Percentiles rank a stretch among this genome's conserved stretches.
Evolutionary conservation across 2,888 invertebrate genomes (phyloP).

Genomic region (Penaeus monodon): DNA sequence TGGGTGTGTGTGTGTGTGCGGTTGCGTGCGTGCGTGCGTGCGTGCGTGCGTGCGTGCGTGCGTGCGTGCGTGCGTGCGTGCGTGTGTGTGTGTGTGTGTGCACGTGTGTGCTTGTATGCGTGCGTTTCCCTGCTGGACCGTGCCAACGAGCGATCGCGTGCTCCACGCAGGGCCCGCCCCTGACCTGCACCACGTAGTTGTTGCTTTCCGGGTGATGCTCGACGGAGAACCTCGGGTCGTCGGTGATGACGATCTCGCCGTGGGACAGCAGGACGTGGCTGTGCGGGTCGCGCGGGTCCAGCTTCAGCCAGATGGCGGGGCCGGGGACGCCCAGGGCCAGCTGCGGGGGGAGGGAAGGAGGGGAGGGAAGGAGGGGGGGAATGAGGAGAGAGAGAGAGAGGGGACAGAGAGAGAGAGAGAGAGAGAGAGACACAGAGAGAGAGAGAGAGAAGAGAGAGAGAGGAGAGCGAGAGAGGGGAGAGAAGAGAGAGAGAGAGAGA

Average conservation of each 20-base stretch:
- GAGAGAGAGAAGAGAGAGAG: neutral
- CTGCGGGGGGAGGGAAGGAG: slow-evolving; percentile 66
- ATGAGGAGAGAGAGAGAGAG: neutral
- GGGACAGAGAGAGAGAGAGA: neutral
- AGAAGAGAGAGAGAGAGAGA: neutral
- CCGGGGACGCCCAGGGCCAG: slow-evolving; percentile 46
- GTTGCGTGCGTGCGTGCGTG: no score
- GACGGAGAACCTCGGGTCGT: slow-evolving; percentile 57
- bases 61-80: no score
- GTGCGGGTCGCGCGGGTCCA: slow-evolving; percentile 58
- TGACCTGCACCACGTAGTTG: slow-evolving; percentile 57
- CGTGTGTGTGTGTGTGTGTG: no score
- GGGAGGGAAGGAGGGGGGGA: slow-evolving; percentile 7
- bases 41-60: no score
- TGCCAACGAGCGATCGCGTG: no score
- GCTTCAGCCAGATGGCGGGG: slow-evolving; percentile 63
- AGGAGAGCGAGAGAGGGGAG: no score
- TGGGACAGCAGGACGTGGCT: slow-evolving; percentile 59
- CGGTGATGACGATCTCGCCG: slow-evolving; percentile 57
- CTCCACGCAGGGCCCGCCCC: neutral
- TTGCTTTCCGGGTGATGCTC: slow-evolving; percentile 31
- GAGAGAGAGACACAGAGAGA: neutral
- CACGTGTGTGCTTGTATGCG: no score
- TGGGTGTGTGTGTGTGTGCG: neutral
- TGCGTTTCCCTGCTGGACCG: no score